phyloP scores from a whole-genome alignment of 2,888 invertebrate species.

The Eucriotettix oculatus region DNA sequence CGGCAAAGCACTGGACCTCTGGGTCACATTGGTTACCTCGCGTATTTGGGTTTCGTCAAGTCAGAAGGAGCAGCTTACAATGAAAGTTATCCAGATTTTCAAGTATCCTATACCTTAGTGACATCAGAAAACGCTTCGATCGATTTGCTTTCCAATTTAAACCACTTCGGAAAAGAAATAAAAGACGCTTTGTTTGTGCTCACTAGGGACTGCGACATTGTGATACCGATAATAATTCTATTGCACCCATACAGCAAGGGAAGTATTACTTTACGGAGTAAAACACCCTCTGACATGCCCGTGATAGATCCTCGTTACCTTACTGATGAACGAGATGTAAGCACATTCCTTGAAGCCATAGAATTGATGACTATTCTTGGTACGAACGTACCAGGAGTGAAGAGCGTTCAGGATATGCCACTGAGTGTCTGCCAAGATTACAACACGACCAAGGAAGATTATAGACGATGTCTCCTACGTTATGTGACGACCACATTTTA shows the following conservation, averaged over 20 bases:
- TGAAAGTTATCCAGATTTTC: conserved; percentile 31
- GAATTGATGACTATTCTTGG: conserved; percentile 26
- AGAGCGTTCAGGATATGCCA: too few relatives aligned
- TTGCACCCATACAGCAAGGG: conserved; percentile 36
- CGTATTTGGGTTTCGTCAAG: conserved; percentile 35
- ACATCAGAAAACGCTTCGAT: conserved; percentile 20
- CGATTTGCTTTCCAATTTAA: not conserved
- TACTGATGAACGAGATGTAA: conserved; percentile 33
- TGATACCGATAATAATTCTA: conserved; percentile 26
- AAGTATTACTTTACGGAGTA: conserved; percentile 32
- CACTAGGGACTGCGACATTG: conserved; percentile 12
- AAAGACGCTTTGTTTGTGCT: too few relatives aligned
- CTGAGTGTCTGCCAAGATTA: conserved; percentile 49
- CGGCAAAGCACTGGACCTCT: conserved; percentile 28
- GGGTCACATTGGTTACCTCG: conserved; percentile 26
- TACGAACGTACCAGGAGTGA: too few relatives aligned
- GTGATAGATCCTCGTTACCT: conserved; percentile 47
- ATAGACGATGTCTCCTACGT: conserved; percentile 38
- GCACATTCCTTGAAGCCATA: conserved; percentile 32
- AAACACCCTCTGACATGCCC: conserved; percentile 39
- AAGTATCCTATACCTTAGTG: conserved; percentile 25
- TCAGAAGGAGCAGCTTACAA: conserved; percentile 20
- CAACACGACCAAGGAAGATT: conserved; percentile 25
- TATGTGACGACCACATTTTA: conserved; percentile 7
- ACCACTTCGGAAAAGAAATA: not conserved